Conservation (phyloP, 1,140 invertebrate genomes). For the Atta cephalotes region DNA sequence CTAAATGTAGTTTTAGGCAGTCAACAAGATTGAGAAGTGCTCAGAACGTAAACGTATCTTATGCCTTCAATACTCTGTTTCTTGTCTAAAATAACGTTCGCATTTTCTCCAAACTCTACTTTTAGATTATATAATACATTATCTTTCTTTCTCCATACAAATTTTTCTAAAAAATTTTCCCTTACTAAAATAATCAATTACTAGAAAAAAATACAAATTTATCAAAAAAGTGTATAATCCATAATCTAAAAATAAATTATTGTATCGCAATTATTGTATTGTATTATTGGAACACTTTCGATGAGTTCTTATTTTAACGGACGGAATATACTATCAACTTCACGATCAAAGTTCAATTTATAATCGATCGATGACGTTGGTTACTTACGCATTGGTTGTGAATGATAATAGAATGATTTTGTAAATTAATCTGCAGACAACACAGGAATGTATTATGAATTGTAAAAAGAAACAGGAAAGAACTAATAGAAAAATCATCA, state of each 20-base stretch:
- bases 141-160: neutral
- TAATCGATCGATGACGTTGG: slow-evolving; percentile 33
- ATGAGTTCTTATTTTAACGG: neutral
- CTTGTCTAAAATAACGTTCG: neutral
- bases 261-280: neutral
- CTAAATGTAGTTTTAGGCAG: neutral
- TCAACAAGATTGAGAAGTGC: slow-evolving; percentile 10
- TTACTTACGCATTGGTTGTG: neutral
- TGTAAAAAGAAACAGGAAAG: neutral
- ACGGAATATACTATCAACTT: neutral
- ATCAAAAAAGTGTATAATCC: neutral
- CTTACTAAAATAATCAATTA: neutral
- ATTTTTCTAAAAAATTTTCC: neutral
- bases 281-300: neutral
- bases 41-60: neutral
- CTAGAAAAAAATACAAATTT: neutral
- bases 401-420: slow-evolving; percentile 20
- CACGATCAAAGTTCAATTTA: slow-evolving; percentile 30
- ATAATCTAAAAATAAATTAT: slow-evolving; percentile 2
- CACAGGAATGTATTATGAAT: neutral
- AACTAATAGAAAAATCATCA: slow-evolving; percentile 4
- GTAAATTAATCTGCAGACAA: neutral
- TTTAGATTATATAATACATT: slow-evolving; percentile 5
- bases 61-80: neutral
- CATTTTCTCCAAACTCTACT: neutral